These are phyloP conservation scores for Clarias laeviceps DNA, from an alignment of 2,797 vertebrate species.

Conservation along the genomic window DNA sequence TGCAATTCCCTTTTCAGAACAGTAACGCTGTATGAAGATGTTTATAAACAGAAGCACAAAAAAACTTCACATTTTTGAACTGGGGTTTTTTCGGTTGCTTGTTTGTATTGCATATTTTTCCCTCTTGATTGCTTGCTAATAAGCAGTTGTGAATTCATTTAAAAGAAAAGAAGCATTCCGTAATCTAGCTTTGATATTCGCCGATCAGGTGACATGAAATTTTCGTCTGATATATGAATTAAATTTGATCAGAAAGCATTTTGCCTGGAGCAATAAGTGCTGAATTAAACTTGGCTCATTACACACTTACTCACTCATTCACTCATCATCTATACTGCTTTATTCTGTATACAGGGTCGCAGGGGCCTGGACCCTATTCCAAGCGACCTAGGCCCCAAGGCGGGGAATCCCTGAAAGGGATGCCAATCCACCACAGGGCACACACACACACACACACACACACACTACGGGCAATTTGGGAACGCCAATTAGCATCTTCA, in stretches of 20 bases:
- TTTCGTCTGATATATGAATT: conserved; percentile 31
- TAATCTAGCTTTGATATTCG: background rate
- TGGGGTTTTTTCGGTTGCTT: background rate
- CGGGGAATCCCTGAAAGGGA: no score
- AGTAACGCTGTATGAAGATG: conserved; percentile 24
- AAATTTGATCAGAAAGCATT: conserved; percentile 37
- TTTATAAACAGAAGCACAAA: background rate
- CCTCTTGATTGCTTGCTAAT: background rate
- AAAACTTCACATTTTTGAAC: background rate
- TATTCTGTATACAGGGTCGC: no score
- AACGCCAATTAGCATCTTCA: no score
- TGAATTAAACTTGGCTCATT: background rate
- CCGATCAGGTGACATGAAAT: background rate
- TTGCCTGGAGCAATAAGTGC: background rate
- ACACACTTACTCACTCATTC: background rate
- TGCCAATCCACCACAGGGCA: no score
- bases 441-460: no score
- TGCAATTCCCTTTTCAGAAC: conserved; percentile 19
- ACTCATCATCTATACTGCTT: no score
- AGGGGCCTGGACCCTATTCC: no score
- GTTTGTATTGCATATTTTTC: background rate
- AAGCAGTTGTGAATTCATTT: background rate
- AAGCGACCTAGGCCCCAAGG: no score
- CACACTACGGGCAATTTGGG: no score
- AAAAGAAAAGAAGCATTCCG: background rate